Percentiles rank a stretch among this genome's conserved stretches.
These are phyloP conservation scores for Drosophila nigromelanica DNA, from an alignment of 1,140 invertebrate species.

Conservation along the genomic window DNA sequence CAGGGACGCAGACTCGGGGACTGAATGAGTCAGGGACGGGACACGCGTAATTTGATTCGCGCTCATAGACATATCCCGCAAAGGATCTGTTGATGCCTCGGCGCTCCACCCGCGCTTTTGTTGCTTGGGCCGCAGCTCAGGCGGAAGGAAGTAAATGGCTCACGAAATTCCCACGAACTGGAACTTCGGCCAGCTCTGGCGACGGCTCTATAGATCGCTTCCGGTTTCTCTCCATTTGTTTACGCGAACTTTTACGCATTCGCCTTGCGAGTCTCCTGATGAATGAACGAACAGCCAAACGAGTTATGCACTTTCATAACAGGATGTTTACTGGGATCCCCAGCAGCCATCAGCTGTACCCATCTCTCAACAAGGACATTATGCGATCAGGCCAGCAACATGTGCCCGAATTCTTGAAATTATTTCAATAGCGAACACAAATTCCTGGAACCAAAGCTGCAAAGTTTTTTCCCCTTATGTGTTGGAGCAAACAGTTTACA, in stretches of 20 bases:
- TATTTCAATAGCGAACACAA: slow-evolving; percentile 45
- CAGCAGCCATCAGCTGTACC: slow-evolving; percentile 32
- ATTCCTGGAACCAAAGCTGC: slow-evolving; percentile 67
- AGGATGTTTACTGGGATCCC: slow-evolving; percentile 61
- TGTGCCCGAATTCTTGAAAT: slow-evolving; percentile 59
- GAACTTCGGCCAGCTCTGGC: slow-evolving; percentile 3
- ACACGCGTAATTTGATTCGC: slow-evolving; percentile 75
- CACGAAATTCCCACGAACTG: slow-evolving; percentile 73
- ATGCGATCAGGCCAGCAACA: not conserved
- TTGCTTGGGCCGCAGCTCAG: not conserved
- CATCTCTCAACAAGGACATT: slow-evolving; percentile 54
- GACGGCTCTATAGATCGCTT: slow-evolving; percentile 31
- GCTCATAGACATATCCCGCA: slow-evolving; percentile 52
- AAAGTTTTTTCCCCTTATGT: not conserved
- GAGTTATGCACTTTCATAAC: slow-evolving; percentile 57
- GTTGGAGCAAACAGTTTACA: no score
- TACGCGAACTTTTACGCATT: slow-evolving; percentile 67
- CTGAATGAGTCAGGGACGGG: not conserved
- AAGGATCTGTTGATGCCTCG: slow-evolving; percentile 31
- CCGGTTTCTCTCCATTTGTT: slow-evolving; percentile 57
- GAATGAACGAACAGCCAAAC: slow-evolving; percentile 67
- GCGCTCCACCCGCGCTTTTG: slow-evolving; percentile 20
- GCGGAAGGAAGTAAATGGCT: slow-evolving; percentile 64
- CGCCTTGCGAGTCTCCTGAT: slow-evolving; percentile 13
- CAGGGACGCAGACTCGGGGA: slow-evolving; percentile 13